Evolutionary conservation across 2,797 vertebrate genomes (phyloP).

Genomic region (Sarcophilus harrisii): DNA sequence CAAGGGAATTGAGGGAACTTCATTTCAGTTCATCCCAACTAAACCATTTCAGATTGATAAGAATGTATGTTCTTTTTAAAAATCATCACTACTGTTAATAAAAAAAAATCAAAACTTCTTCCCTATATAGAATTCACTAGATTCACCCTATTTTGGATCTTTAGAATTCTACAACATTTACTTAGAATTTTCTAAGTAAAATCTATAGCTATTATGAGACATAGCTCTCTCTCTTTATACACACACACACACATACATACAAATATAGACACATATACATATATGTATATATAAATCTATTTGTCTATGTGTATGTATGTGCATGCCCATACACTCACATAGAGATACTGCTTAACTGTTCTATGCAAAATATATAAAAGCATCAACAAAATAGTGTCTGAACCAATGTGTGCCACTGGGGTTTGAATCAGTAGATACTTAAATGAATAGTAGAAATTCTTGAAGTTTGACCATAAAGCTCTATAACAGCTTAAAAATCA

Average conservation of each 20-base stretch:
- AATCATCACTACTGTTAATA: background rate
- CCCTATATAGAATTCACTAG: background rate
- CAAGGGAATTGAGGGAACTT: slow-evolving; percentile 6
- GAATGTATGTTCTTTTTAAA: background rate
- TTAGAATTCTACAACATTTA: background rate
- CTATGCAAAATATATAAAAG: background rate
- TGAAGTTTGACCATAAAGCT: background rate
- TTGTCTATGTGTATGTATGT: background rate
- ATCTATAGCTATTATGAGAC: background rate
- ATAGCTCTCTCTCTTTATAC: background rate
- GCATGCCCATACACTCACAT: background rate
- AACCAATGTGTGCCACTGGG: rapidly evolving
- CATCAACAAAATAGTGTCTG: background rate
- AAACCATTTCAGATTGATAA: background rate
- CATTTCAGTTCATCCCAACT: background rate
- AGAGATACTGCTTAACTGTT: background rate
- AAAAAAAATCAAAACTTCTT: background rate
- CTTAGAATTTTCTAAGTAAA: background rate
- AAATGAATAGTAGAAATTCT: background rate
- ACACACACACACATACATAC: background rate
- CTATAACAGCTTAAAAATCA: background rate
- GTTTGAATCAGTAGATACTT: background rate
- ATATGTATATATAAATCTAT: background rate
- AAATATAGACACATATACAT: no score
- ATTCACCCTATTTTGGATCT: background rate